phyloP scores from a whole-genome alignment of 2,888 invertebrate genomes.

The Sipha maydis region DNA sequence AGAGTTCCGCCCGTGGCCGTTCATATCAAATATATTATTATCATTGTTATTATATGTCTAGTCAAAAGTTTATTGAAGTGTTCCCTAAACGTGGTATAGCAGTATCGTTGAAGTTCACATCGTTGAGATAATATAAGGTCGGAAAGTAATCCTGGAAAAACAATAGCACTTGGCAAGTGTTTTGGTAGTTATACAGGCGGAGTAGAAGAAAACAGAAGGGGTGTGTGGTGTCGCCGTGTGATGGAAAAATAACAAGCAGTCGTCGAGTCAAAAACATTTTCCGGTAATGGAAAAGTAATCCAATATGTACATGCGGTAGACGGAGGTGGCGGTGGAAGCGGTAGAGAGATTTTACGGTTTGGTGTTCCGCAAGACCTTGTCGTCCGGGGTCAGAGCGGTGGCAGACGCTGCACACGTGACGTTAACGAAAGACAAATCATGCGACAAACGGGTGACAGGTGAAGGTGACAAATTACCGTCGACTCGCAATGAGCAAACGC shows the following conservation, averaged over 20 bases:
- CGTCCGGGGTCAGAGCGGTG: constrained; percentile 8
- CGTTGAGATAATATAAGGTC: constrained; percentile 9
- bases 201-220: background rate
- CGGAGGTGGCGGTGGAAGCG: background rate
- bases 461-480: constrained; percentile 61
- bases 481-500: background rate
- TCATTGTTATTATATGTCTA: background rate
- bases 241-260: constrained; percentile 62
- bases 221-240: constrained; percentile 28
- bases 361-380: background rate
- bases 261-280: constrained; percentile 55
- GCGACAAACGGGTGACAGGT: constrained; percentile 62
- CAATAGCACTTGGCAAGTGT: constrained; percentile 15
- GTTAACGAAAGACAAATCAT: constrained; percentile 61
- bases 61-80: constrained; percentile 22
- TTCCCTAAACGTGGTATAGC: background rate
- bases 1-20: background rate
- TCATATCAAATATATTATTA: background rate
- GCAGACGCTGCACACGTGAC: constrained; percentile 44
- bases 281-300: constrained; percentile 61
- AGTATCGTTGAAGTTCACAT: background rate
- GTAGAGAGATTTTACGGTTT: background rate
- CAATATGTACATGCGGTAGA: constrained; percentile 19
- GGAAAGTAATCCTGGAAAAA: constrained; percentile 32
- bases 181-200: background rate